Evolutionary conservation across 2,113 vertebrate species (phyloP), one percentile per base, ranked within the genome.

Genomic region (Hypomesus transpacificus): DNA sequence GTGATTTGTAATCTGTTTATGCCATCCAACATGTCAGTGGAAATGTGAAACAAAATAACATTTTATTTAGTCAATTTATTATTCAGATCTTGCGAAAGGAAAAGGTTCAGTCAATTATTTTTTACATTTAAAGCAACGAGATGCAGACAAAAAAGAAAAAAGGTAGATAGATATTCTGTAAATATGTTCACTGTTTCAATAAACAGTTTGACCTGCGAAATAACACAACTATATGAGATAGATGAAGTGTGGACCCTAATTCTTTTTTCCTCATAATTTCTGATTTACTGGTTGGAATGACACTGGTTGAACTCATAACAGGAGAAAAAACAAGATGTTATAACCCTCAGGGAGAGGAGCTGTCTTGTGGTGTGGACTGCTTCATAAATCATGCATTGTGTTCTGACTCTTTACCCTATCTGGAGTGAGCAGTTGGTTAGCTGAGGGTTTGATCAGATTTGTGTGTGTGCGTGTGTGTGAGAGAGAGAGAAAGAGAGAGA

Each of bases 1-100:
- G 34, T 85, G 84, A 90, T 90, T 89, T 89, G 80, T 88, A 72
- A 74, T 77, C 71, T 81, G 86, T 85, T 89, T 84, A 81, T 31
- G 31, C 69, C 82, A 81, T 80, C 80, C 76, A 85, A 79, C 63
- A 46, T 72, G 13, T 24, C 21, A 22, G 22, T 75, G 66, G 57
- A 75, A 77, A 53, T 53, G 52, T 53, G 52, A 53, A 56, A n/a
- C 53, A 56, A 63, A 28, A 63, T 26, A 63, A 1, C 3, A 63
- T 63, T 63, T 26, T 61, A 3, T 61, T 14, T 26, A 14, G 22
- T 61, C 9, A 13, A 26, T 31, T 34, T 31, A 17, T 56, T 17
- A 13, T 16, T 31, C 7, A 2, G 7, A 46, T 1, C 9, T 46
- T 46, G 39, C 39, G 2, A 13, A 46, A 46, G 11, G 39, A 46